Base-by-base conservation (phyloP, 2,797 vertebrate species). In the Merluccius polli region DNA sequence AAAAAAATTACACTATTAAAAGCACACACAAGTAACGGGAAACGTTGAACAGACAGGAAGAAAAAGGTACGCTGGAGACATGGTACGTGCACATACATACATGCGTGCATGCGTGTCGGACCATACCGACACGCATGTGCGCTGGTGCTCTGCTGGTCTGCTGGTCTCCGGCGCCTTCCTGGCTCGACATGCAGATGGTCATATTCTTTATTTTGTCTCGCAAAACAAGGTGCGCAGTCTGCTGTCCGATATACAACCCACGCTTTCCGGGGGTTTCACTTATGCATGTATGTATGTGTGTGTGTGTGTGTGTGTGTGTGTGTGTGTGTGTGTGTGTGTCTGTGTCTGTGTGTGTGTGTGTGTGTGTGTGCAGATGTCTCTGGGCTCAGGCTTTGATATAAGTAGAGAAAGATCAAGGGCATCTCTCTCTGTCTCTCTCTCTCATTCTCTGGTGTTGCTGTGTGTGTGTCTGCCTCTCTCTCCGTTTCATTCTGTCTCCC, bases 271-370 rank as follows among this genome's bases (percentile, higher is more conserved):
- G 41, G 36, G 41, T 15, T 44, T 44, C 10, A n/a, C 27, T n/a
- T 65, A 29, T 65, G 63, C n/a, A 27, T 16, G 13, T 24, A 12
- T 65, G n/a, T 24, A 1, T 65, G 1, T 65, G 63, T 65, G 63
- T 65, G 63, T 27, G 63, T 65, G 63, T 65, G 59, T 63, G 59
- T 63, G 59, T 13, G 63, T 65, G n/a, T 65, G 63, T 27, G 63
- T 2, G n/a, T 24, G n/a, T 27, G n/a, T 27, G 63, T 2, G n/a
- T 16, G 13, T 24, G 4, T 65, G n/a, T 24, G 0, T 65, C 1
- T 65, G 63, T 65, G 63, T 65, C n/a, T 27, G 63, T 65, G 63
- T 65, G 59, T 63, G 59, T 63, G 59, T 13, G 63, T 65, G n/a
- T 65, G 63, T 27, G 63, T 2, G n/a, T 24, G n/a, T 27, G n/a